Conservation (phyloP, 1,140 invertebrate genomes). For the Drepana arcuata region DNA sequence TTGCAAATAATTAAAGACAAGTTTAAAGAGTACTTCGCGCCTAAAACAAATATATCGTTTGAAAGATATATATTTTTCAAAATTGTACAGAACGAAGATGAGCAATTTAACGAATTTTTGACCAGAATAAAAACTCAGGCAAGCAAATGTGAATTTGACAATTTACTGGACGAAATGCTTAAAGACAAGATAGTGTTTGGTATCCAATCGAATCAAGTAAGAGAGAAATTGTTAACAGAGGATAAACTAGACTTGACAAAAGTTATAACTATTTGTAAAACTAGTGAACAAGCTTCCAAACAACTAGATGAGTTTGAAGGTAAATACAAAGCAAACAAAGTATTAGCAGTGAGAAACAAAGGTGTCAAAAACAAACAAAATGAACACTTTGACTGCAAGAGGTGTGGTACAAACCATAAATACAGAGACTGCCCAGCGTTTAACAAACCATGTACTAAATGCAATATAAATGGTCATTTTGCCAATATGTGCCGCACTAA, state of each 20-base stretch:
- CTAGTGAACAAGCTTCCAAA: slow-evolving; percentile 9
- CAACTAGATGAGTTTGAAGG: slow-evolving; percentile 6
- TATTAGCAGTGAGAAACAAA: slow-evolving; percentile 8
- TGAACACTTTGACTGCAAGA: slow-evolving; percentile 10
- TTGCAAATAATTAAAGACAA: neutral
- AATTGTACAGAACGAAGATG: neutral
- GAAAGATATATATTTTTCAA: slow-evolving; percentile 15
- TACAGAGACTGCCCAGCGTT: slow-evolving; percentile 12
- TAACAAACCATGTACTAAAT: slow-evolving; percentile 12
- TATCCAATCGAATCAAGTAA: slow-evolving; percentile 8
- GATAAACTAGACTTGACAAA: slow-evolving; percentile 9
- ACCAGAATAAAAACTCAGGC: slow-evolving; percentile 13
- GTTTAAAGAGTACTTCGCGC: slow-evolving; percentile 8
- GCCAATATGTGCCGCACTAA: slow-evolving; percentile 7
- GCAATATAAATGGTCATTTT: slow-evolving; percentile 10
- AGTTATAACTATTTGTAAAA: slow-evolving; percentile 9
- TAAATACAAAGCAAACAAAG: slow-evolving; percentile 3
- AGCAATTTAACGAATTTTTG: slow-evolving; percentile 8
- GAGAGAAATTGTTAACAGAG: slow-evolving; percentile 15
- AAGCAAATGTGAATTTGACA: slow-evolving; percentile 9
- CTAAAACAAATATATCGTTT: slow-evolving; percentile 12
- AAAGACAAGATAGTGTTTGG: slow-evolving; percentile 13
- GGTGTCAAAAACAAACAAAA: slow-evolving; percentile 7
- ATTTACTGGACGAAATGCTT: slow-evolving; percentile 9
- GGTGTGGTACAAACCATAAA: slow-evolving; percentile 15